phyloP scores from a whole-genome alignment of 1,140 invertebrate species.

The Lepidurus packardi region DNA sequence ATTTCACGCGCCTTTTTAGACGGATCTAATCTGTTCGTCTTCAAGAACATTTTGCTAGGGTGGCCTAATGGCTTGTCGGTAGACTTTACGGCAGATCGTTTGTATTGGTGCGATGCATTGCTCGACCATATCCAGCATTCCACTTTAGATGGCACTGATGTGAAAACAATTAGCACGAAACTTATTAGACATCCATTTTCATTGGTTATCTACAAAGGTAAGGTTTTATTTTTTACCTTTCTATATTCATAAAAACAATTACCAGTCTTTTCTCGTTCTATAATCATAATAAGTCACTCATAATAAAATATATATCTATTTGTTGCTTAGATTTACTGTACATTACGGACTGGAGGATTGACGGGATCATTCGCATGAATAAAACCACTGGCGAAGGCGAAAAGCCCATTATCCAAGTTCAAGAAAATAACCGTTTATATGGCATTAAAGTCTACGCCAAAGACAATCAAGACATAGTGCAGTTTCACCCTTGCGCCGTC shows the following conservation, averaged over 20 bases:
- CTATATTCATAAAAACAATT: background rate
- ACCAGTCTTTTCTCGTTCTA: background rate
- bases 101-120: constrained; percentile 94
- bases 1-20: constrained; percentile 86
- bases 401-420: constrained; percentile 75
- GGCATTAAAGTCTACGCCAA: constrained; percentile 86
- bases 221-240: constrained; percentile 41
- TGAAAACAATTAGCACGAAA: constrained; percentile 80
- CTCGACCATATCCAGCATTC: constrained; percentile 94
- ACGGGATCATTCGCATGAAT: constrained; percentile 86
- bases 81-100: constrained; percentile 74
- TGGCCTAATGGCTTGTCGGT: constrained; percentile 94
- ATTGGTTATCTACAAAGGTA: constrained; percentile 73
- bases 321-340: constrained; percentile 74
- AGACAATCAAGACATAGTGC: constrained; percentile 60
- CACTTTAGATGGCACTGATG: constrained; percentile 86
- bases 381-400: constrained; percentile 82
- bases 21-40: constrained; percentile 76
- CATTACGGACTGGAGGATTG: constrained; percentile 93
- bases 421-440: constrained; percentile 75
- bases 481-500: constrained; percentile 71
- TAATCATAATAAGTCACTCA: too few relatives aligned
- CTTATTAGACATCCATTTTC: constrained; percentile 93
- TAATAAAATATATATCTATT: constrained; percentile 34
- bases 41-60: constrained; percentile 85